A percentile compares a stretch with the other conserved stretches of the same genome.
These are phyloP conservation scores for Polietes domitor DNA, from an alignment of 2,888 invertebrate genomes.

Conservation along the genomic window DNA sequence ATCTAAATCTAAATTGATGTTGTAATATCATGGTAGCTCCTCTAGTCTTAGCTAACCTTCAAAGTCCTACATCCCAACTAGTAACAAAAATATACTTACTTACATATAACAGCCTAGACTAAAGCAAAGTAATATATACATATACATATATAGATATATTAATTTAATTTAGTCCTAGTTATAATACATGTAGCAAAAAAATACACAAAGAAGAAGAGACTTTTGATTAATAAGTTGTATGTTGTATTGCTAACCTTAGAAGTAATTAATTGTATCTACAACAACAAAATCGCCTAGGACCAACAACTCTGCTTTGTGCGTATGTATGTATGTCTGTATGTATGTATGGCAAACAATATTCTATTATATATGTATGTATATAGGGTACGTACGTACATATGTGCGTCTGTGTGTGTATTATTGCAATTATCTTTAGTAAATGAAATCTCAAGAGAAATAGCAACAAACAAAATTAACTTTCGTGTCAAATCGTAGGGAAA, in stretches of 20 bases:
- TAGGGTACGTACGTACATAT: slow-evolving; percentile 16
- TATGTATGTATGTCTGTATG: slow-evolving; percentile 49
- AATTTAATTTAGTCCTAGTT: slow-evolving; percentile 2
- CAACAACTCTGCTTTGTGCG: background rate
- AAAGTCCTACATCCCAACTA: background rate
- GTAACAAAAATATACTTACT: background rate
- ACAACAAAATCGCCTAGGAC: background rate
- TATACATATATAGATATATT: no score
- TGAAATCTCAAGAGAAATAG: slow-evolving; percentile 16
- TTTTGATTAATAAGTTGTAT: slow-evolving; percentile 1
- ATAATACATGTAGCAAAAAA: slow-evolving; percentile 19
- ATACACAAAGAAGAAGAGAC: background rate
- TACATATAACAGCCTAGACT: background rate
- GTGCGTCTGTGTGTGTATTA: slow-evolving; percentile 3
- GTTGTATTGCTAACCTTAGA: slow-evolving; percentile 19
- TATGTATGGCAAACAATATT: slow-evolving; percentile 31
- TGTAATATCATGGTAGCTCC: background rate
- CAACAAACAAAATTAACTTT: slow-evolving; percentile 18
- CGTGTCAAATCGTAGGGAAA: background rate
- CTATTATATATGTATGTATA: background rate
- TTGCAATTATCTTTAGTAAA: slow-evolving; percentile 13
- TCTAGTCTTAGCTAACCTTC: background rate
- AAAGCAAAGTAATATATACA: slow-evolving; percentile 23
- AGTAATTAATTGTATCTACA: slow-evolving; percentile 15
- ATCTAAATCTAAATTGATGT: no score